phyloP scores from a whole-genome alignment of 2,113 vertebrate species.

The Calyptommatus sinebrachiatus region DNA sequence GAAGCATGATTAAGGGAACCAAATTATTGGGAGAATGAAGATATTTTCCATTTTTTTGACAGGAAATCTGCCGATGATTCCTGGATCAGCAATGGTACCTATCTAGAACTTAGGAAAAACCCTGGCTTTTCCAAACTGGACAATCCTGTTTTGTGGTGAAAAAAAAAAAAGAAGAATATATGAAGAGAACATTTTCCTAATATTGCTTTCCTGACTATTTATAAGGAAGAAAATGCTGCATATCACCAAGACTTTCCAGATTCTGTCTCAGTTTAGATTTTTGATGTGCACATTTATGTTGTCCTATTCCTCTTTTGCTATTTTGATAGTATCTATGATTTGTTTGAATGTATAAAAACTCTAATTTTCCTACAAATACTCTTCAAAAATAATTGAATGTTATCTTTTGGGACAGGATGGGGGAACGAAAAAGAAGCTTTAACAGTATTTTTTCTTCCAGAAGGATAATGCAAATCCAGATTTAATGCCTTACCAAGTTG shows the following conservation, averaged over 20 bases:
- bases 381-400: slow-evolving; percentile 72
- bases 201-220: slow-evolving; percentile 35
- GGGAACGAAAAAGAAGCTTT: slow-evolving; percentile 63
- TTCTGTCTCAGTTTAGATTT: slow-evolving; percentile 59
- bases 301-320: slow-evolving; percentile 54
- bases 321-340: slow-evolving; percentile 54
- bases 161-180: slow-evolving; percentile 34
- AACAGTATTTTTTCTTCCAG: slow-evolving; percentile 73
- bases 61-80: slow-evolving; percentile 88
- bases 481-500: slow-evolving; percentile 72
- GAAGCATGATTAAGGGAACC: neutral
- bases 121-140: slow-evolving; percentile 85
- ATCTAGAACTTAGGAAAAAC: slow-evolving; percentile 89
- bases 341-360: slow-evolving; percentile 69
- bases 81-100: slow-evolving; percentile 93
- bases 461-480: slow-evolving; percentile 54
- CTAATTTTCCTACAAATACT: slow-evolving; percentile 69
- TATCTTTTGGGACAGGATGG: slow-evolving; percentile 36
- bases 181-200: slow-evolving; percentile 24
- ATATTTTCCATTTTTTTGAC: slow-evolving; percentile 42
- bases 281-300: slow-evolving; percentile 51
- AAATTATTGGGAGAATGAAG: neutral
- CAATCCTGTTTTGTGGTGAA: slow-evolving; percentile 88
- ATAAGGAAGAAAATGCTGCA: slow-evolving; percentile 39
- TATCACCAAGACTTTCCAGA: slow-evolving; percentile 40